Base-by-base conservation (phyloP, 2,113 vertebrate species). In the human (Homo sapiens) region DNA sequence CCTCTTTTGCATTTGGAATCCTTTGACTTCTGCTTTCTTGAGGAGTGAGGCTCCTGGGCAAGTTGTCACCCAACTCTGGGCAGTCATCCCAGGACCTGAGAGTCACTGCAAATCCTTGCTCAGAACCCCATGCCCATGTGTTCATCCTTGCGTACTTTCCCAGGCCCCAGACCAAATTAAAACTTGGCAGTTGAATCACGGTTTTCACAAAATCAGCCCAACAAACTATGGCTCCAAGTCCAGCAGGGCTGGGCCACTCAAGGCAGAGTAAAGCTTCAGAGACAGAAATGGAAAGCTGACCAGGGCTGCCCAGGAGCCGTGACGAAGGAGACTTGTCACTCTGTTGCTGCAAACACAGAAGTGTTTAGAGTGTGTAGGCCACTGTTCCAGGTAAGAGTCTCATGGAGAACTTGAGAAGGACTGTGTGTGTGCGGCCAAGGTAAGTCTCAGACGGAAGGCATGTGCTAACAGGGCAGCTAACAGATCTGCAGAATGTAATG, bases 231-330 rank as follows among this genome's bases (percentile, higher is more conserved):
- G 38, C 18, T 75, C 38, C 16, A 16, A 16, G n/a, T 18, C 13
- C 50, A 27, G 2, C 18, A 38, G n/a, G 57, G 2, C 6, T 50
- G 14, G 11, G 40, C 59, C 20, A 64, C 20, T 89, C 3, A 38
- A 38, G 45, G 30, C 70, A 40, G 12, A 81, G 32, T 0, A 0
- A 75, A 0, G 10, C 27, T 96, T 95, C 9, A 1, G 61, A 70
- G 55, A 70, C 18, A 43, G 43, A 84, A 64, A 57, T 18, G 25
- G 22, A 66, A 61, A 75, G 57, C 38, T 85, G 4, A 35, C 13
- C 3, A 10, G 38, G 57, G 0, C 1, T 16, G 1, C 13, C 40
- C 81, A 1, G 48, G 45, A 84, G 23, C 6, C 14, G 8, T 3
- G 52, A 70, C 48, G 40, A 3, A 17, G 32, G 1, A 22, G 17